These are phyloP conservation scores for Enteromius anoplus DNA, from an alignment of 2,797 vertebrate genomes.

Conservation along the genomic window DNA sequence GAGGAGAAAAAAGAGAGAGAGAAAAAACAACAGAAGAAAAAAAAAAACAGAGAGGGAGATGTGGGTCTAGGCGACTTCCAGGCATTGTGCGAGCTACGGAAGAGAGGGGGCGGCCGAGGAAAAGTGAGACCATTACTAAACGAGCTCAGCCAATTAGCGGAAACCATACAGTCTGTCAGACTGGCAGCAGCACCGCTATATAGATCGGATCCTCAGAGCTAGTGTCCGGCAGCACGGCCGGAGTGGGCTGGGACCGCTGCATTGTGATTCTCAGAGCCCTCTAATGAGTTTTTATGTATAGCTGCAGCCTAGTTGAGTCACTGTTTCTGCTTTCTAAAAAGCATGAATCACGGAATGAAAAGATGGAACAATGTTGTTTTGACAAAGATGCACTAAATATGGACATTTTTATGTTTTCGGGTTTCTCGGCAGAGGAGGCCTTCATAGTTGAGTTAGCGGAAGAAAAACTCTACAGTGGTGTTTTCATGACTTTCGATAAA, in stretches of 20 bases:
- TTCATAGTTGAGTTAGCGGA: too few species aligned
- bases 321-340: background rate
- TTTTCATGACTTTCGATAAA: too few species aligned
- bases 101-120: slow-evolving; percentile 76
- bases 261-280: slow-evolving; percentile 2
- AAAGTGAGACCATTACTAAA: slow-evolving; percentile 85
- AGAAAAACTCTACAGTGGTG: too few species aligned
- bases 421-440: too few species aligned
- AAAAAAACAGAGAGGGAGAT: slow-evolving; percentile 78
- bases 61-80: slow-evolving; percentile 83
- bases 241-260: slow-evolving; percentile 11
- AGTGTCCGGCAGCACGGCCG: slow-evolving; percentile 37
- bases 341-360: background rate
- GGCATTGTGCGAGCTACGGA: slow-evolving; percentile 83
- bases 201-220: slow-evolving; percentile 34
- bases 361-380: slow-evolving; percentile 5
- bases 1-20: slow-evolving; percentile 52
- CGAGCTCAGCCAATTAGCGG: slow-evolving; percentile 77
- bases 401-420: background rate
- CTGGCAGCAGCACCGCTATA: slow-evolving; percentile 67
- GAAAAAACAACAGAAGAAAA: slow-evolving; percentile 72
- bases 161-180: slow-evolving; percentile 75
- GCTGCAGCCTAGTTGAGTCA: slow-evolving; percentile 4
- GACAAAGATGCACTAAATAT: background rate
- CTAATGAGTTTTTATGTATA: slow-evolving; percentile 15